phyloP scores from a whole-genome alignment of 2,888 invertebrate species.

The Tenthredo notha region DNA sequence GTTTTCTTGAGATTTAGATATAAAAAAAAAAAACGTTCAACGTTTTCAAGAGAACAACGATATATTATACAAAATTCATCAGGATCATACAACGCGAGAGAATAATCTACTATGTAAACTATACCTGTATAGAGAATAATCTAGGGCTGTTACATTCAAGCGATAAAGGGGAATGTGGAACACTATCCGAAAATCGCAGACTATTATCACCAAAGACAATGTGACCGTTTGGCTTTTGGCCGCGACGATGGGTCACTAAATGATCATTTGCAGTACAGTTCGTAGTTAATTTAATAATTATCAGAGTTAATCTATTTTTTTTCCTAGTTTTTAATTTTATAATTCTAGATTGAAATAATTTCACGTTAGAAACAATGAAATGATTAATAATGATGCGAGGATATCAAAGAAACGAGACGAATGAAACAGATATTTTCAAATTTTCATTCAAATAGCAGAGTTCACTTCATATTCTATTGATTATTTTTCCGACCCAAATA shows the following conservation, averaged over 20 bases:
- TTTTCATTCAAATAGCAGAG: not conserved
- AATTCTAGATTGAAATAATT: too few species aligned
- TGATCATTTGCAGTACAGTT: not conserved
- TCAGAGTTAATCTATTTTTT: not conserved
- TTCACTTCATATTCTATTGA: not conserved
- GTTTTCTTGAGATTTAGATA: not conserved
- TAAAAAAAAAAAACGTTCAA: not conserved
- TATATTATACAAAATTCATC: not conserved
- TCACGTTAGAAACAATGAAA: too few species aligned
- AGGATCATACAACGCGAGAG: not conserved
- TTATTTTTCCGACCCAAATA: too few species aligned
- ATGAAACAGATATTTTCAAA: not conserved
- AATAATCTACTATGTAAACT: not conserved
- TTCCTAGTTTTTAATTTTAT: too few species aligned
- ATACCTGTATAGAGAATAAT: not conserved
- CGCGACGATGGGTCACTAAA: not conserved
- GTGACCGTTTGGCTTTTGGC: slow-evolving; percentile 1
- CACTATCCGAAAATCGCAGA: not conserved
- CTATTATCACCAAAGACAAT: slow-evolving; percentile 8
- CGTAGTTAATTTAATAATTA: not conserved
- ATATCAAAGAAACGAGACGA: not conserved
- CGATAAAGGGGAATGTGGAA: not conserved
- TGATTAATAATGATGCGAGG: too few species aligned
- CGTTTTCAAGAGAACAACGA: not conserved
- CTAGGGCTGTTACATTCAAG: not conserved